A percentile compares a stretch with the other conserved stretches of the same genome.
These are phyloP conservation scores for Hypomesus transpacificus DNA, from an alignment of 2,113 vertebrate genomes.

Conservation along the genomic window DNA sequence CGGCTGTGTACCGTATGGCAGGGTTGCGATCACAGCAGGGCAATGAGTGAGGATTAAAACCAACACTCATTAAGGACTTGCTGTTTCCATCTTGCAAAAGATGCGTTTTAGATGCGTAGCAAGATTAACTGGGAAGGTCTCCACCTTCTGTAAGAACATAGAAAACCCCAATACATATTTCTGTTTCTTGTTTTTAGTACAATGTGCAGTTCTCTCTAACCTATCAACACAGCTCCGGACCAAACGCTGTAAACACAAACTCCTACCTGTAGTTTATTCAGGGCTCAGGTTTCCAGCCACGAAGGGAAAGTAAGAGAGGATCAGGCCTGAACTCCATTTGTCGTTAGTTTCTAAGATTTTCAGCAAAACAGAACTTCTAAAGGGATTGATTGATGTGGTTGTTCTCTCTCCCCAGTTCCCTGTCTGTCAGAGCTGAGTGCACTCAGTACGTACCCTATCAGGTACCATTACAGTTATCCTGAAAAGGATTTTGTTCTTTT, in stretches of 20 bases:
- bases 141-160: no score
- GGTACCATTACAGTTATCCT: background rate
- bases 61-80: no score
- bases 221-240: no score
- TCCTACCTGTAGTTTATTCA: background rate
- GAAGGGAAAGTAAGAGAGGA: background rate
- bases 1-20: no score
- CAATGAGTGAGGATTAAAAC: no score
- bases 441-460: background rate
- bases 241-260: background rate
- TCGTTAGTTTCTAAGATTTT: background rate
- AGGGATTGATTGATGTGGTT: background rate
- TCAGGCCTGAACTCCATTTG: background rate
- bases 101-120: no score
- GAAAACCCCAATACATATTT: no score
- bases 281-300: background rate
- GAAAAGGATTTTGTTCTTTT: slow-evolving; percentile 1
- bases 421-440: background rate
- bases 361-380: background rate
- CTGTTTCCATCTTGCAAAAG: no score
- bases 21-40: no score
- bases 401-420: background rate
- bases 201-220: no score
- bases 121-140: no score
- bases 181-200: no score